Conservation (phyloP, 37 sponge, comb jelly and placozoan species). For the Crambe crambe region DNA sequence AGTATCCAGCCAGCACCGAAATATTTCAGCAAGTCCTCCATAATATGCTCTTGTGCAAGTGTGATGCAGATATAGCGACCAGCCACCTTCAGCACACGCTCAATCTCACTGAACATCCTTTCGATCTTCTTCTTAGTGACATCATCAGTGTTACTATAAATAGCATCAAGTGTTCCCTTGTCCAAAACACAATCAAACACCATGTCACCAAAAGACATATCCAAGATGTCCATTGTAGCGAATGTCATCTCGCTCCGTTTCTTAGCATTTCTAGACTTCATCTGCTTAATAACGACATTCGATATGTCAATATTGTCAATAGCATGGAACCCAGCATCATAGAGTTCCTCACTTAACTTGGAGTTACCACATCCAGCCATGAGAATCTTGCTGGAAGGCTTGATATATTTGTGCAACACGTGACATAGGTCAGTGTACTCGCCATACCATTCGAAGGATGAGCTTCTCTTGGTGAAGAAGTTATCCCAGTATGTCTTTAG, state of each 20-base stretch:
- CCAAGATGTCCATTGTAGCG: conserved; percentile 68
- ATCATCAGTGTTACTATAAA: conserved; percentile 52
- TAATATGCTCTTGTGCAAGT: conserved; percentile 73
- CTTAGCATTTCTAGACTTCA: conserved; percentile 66
- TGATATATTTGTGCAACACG: conserved; percentile 81
- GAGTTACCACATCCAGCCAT: conserved; percentile 92
- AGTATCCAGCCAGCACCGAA: conserved; percentile 77
- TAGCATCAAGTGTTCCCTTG: conserved; percentile 92
- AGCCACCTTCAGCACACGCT: conserved; percentile 68
- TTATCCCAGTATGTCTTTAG: conserved; percentile 80
- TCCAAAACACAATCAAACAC: conserved; percentile 79
- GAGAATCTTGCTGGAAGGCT: conserved; percentile 45
- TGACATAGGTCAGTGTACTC: conserved; percentile 83
- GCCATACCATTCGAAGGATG: conserved; percentile 91
- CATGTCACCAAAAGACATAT: conserved; percentile 56
- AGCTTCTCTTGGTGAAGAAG: conserved; percentile 69
- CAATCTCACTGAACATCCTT: conserved; percentile 67
- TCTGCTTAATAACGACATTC: conserved; percentile 75
- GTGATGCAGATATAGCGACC: conserved; percentile 87
- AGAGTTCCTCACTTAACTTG: conserved; percentile 79
- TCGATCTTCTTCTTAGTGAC: conserved; percentile 56
- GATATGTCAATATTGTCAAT: conserved; percentile 87
- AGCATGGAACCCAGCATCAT: conserved; percentile 75
- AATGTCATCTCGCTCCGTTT: conserved; percentile 74
- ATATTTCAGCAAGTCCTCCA: conserved; percentile 45